Percentiles rank a stretch among this genome's conserved stretches.
Evolutionary conservation across 2,888 invertebrate species (phyloP).

Genomic region (Cistogaster globosa): DNA sequence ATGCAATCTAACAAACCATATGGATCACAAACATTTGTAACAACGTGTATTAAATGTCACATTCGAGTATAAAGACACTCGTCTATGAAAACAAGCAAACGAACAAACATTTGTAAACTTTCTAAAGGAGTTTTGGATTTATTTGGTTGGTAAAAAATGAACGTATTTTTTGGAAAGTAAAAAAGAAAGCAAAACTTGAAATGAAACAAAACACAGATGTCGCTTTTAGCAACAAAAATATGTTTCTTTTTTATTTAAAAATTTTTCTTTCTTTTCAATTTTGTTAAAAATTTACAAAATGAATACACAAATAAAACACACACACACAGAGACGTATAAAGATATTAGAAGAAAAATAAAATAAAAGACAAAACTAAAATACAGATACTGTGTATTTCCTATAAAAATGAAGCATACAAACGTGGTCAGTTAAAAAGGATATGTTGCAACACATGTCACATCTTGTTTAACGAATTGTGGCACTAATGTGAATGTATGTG

Average conservation of each 20-base stretch:
- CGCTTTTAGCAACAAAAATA: conserved; percentile 64
- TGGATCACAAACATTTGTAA: conserved; percentile 50
- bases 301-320: conserved; percentile 63
- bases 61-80: conserved; percentile 3
- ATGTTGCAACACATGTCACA: conserved; percentile 72
- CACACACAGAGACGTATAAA: conserved; percentile 12
- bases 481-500: conserved; percentile 54
- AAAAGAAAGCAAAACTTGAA: conserved; percentile 39
- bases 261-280: conserved; percentile 11
- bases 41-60: conserved; percentile 60
- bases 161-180: conserved; percentile 60
- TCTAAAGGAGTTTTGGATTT: conserved; percentile 51
- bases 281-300: conserved; percentile 53
- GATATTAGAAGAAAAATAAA: conserved; percentile 9
- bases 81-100: conserved; percentile 18
- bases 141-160: conserved; percentile 67
- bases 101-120: conserved; percentile 41
- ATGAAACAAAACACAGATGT: conserved; percentile 69
- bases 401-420: conserved; percentile 67
- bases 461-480: conserved; percentile 72
- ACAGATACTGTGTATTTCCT: conserved; percentile 26
- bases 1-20: conserved; percentile 71
- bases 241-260: conserved; percentile 7
- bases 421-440: conserved; percentile 71
- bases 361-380: neutral